phyloP scores from a whole-genome alignment of 2,113 vertebrate species.

The Scophthalmus maximus region DNA sequence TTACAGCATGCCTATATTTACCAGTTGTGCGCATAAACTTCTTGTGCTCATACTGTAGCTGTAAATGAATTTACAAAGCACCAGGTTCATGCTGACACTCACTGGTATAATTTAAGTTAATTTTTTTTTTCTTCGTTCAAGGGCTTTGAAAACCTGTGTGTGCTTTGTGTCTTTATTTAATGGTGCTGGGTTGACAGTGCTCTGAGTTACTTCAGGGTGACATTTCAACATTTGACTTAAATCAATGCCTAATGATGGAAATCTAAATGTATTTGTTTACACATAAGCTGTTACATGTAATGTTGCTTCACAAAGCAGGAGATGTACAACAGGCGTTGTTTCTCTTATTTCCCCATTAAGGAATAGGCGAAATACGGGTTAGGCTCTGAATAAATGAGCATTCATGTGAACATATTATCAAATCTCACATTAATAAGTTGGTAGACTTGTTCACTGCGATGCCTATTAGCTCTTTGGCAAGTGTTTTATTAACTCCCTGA shows the following conservation, averaged over 20 bases:
- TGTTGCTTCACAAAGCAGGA: neutral
- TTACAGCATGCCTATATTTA: conserved; percentile 45
- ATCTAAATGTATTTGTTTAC: conserved; percentile 25
- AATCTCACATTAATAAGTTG: conserved; percentile 2
- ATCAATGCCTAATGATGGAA: conserved; percentile 4
- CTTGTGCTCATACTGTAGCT: conserved; percentile 11
- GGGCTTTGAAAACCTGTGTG: conserved; percentile 48
- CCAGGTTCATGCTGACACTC: neutral
- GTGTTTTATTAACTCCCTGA: too few relatives aligned
- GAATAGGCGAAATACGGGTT: neutral
- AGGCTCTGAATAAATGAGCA: neutral
- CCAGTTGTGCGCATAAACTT: conserved; percentile 15
- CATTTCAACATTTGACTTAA: conserved; percentile 24
- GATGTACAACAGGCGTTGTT: neutral
- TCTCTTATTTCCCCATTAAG: neutral
- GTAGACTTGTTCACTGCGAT: neutral
- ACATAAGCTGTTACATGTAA: neutral
- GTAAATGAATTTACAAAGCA: conserved; percentile 6
- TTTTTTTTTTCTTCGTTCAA: too few relatives aligned
- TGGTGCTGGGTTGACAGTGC: conserved; percentile 33
- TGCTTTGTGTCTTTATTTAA: conserved; percentile 39
- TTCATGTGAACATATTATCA: neutral
- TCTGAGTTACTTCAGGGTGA: conserved; percentile 9
- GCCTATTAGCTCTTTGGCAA: too few relatives aligned
- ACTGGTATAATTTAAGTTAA: neutral